A percentile compares a stretch with the other conserved stretches of the same genome.
Evolutionary conservation across 2,113 vertebrate species (phyloP).

Genomic region (Riparia riparia): DNA sequence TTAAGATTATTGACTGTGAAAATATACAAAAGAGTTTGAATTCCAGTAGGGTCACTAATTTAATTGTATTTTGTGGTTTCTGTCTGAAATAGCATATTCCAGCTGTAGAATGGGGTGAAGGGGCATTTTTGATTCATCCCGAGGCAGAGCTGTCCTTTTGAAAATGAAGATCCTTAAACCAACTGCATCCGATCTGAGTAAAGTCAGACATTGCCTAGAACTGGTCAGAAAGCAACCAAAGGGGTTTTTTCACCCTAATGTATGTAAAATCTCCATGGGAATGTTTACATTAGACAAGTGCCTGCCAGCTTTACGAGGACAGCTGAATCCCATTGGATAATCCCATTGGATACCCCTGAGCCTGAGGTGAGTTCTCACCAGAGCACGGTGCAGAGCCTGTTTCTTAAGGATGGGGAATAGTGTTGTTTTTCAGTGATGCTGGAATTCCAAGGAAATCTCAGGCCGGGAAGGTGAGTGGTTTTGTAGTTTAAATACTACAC

Average conservation of each 20-base stretch:
- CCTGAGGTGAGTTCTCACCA: background rate
- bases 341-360: background rate
- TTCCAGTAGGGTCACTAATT: background rate
- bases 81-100: background rate
- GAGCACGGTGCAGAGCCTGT: background rate
- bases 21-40: background rate
- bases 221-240: background rate
- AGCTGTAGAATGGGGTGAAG: background rate
- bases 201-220: background rate
- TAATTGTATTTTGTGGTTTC: background rate
- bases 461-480: fast-evolving
- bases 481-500: background rate
- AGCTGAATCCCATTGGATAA: background rate
- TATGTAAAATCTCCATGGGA: background rate
- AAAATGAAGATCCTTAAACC: background rate
- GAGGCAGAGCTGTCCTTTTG: background rate
- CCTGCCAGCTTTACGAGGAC: background rate
- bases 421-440: background rate
- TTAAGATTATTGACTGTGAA: background rate
- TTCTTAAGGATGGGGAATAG: background rate
- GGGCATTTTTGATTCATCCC: background rate
- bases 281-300: background rate
- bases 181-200: fast-evolving
- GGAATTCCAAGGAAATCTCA: background rate
- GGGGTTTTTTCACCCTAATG: background rate